Evolutionary conservation across 2,888 invertebrate genomes (phyloP).

Genomic region (Lapara coniferarum): DNA sequence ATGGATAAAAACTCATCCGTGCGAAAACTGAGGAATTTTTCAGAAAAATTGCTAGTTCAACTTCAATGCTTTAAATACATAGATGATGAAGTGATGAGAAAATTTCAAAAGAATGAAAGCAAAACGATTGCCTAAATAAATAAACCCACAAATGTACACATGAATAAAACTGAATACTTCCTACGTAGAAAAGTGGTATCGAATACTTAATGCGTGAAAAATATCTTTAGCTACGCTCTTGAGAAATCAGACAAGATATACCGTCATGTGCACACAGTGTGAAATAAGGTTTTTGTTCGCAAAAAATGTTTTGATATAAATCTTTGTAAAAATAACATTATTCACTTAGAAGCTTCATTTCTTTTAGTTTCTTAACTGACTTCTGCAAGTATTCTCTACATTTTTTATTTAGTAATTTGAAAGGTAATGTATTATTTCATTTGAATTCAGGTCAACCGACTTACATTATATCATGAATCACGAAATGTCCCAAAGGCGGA

Average conservation of each 20-base stretch:
- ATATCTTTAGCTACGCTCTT: conserved; percentile 62
- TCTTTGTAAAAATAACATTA: conserved; percentile 45
- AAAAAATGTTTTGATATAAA: conserved; percentile 59
- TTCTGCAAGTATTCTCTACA: background rate
- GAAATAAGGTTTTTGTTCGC: conserved; percentile 73
- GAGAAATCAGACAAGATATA: conserved; percentile 71
- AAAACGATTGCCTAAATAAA: conserved; percentile 10
- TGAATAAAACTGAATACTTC: conserved; percentile 11
- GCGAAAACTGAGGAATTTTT: conserved; percentile 48
- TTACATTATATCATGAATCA: conserved; percentile 12
- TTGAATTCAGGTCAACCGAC: background rate
- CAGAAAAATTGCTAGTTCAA: too few relatives aligned
- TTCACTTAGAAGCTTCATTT: conserved; percentile 31
- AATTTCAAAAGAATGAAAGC: conserved; percentile 34
- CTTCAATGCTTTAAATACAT: background rate
- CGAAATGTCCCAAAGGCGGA: conserved; percentile 13
- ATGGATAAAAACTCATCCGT: conserved; percentile 49
- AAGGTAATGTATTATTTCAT: background rate
- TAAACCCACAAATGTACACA: conserved; percentile 19
- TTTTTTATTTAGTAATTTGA: background rate
- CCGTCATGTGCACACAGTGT: conserved; percentile 72
- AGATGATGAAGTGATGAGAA: too few relatives aligned
- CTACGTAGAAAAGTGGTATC: conserved; percentile 21
- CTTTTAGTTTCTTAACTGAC: conserved; percentile 11
- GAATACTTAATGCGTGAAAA: conserved; percentile 48